Evolutionary conservation across 2,797 vertebrate genomes (phyloP).

Genomic region (Argya squamiceps): DNA sequence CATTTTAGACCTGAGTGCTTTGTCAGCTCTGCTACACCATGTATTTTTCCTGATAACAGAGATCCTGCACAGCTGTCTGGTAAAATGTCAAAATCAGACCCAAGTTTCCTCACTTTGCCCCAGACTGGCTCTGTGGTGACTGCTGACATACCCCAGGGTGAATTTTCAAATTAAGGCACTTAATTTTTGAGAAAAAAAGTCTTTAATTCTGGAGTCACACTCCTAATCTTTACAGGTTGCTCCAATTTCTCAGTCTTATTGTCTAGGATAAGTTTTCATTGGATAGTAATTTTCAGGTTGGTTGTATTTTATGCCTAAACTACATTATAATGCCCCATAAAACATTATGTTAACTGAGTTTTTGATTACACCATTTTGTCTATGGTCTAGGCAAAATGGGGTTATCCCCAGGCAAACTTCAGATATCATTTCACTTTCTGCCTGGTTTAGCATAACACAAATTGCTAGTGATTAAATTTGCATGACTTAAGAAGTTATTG

Average conservation of each 20-base stretch:
- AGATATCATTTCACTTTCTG: constrained; percentile 57
- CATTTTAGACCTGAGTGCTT: background rate
- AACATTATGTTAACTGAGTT: constrained; percentile 37
- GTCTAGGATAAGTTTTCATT: background rate
- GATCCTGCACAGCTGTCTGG: background rate
- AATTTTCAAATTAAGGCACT: background rate
- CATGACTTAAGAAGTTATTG: constrained; percentile 60
- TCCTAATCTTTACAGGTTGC: background rate
- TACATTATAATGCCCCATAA: constrained; percentile 35
- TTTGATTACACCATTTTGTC: constrained; percentile 58
- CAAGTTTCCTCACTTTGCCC: background rate
- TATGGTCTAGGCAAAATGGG: constrained; percentile 18
- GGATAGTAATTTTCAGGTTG: constrained; percentile 33
- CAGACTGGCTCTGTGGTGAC: background rate
- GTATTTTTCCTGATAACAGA: background rate
- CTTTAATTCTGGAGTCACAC: background rate
- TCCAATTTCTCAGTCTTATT: background rate
- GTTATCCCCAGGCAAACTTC: constrained; percentile 54
- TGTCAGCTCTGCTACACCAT: background rate
- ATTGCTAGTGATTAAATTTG: constrained; percentile 59
- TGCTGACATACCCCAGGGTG: background rate
- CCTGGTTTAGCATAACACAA: constrained; percentile 59
- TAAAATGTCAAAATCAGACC: background rate
- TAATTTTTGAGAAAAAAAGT: background rate
- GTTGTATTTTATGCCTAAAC: constrained; percentile 53